phyloP scores from a whole-genome alignment of 2,888 invertebrate genomes.

The Folsomia manolachei region DNA sequence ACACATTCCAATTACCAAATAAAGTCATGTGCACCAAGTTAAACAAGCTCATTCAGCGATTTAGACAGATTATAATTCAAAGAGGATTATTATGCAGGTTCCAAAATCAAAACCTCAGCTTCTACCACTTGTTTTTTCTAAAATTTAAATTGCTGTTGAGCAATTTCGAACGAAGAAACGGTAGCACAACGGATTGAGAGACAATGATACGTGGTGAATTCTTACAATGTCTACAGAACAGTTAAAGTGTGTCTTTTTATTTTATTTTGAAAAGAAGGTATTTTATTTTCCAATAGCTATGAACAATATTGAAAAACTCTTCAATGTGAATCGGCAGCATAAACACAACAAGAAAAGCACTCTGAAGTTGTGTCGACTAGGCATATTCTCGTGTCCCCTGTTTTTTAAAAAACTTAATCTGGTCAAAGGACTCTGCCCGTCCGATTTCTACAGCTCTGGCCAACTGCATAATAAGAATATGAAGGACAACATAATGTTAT shows the following conservation, averaged over 20 bases:
- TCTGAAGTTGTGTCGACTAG: too few species aligned
- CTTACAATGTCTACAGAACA: background rate
- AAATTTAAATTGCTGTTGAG: background rate
- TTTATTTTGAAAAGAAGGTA: background rate
- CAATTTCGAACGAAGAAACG: background rate
- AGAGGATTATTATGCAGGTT: background rate
- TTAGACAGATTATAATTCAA: background rate
- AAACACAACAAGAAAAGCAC: too few species aligned
- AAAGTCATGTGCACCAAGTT: conserved; percentile 1
- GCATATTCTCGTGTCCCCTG: background rate
- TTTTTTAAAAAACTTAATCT: conserved; percentile 13
- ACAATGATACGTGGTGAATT: background rate
- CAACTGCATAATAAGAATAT: too few species aligned
- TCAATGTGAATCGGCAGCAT: too few species aligned
- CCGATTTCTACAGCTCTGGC: too few species aligned
- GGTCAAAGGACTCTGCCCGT: background rate
- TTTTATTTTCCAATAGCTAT: too few species aligned
- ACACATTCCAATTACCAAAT: conserved; percentile 14
- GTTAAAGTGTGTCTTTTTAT: background rate
- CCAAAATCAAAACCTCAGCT: background rate
- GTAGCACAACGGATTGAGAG: background rate
- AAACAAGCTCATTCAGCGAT: conserved; percentile 3
- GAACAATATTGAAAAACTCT: too few species aligned
- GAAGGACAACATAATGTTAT: conserved; percentile 22
- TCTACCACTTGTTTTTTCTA: background rate